Percentiles rank a stretch among this genome's conserved stretches.
Conservation (phyloP, 2,113 vertebrate species). For the Eretmochelys imbricata region DNA sequence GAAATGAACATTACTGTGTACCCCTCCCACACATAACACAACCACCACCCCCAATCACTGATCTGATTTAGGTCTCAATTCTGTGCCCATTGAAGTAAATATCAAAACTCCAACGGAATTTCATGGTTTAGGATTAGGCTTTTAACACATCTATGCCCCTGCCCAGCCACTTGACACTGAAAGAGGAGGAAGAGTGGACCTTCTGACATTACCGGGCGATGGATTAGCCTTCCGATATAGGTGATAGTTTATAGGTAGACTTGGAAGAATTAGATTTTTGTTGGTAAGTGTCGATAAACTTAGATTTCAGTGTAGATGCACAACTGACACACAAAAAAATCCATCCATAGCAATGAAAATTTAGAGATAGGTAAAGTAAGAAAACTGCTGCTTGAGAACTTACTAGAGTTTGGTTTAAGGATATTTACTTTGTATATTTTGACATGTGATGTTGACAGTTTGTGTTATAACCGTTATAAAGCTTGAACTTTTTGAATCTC, state of each 20-base stretch:
- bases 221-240: not conserved
- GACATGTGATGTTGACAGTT: not conserved
- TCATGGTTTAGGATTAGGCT: not conserved
- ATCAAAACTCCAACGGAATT: not conserved
- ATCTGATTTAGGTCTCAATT: rapidly evolving
- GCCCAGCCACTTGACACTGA: rapidly evolving
- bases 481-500: too few relatives aligned
- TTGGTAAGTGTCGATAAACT: too few relatives aligned
- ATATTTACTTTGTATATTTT: not conserved
- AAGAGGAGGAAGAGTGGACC: not conserved
- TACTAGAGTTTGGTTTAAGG: not conserved
- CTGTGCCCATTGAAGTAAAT: not conserved
- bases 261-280: too few relatives aligned
- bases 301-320: not conserved
- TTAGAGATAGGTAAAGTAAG: not conserved
- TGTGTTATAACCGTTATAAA: too few relatives aligned
- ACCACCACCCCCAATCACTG: too few relatives aligned
- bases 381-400: not conserved
- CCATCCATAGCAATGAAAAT: not conserved
- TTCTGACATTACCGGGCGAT: not conserved
- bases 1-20: rapidly evolving
- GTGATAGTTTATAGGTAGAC: not conserved
- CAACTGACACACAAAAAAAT: not conserved
- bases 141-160: not conserved
- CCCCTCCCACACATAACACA: not conserved